These are phyloP conservation scores for Lepidochrysops patricia DNA, from an alignment of 2,888 invertebrate genomes.

Conservation along the genomic window DNA sequence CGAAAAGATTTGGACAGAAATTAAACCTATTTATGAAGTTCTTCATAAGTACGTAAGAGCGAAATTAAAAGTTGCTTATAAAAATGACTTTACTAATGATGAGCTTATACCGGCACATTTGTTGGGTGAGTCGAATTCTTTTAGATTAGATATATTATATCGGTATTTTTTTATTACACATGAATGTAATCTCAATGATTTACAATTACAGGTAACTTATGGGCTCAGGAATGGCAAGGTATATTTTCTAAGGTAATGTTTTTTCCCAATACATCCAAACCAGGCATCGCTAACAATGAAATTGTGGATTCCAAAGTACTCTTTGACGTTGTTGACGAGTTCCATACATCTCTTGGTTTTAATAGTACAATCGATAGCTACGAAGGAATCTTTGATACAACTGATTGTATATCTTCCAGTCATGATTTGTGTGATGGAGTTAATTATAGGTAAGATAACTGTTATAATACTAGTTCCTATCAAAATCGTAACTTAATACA, in stretches of 20 bases:
- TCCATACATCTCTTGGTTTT: constrained; percentile 76
- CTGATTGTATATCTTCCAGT: constrained; percentile 79
- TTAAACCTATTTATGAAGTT: constrained; percentile 78
- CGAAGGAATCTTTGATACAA: constrained; percentile 75
- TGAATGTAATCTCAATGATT: constrained; percentile 4
- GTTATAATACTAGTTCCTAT: not conserved
- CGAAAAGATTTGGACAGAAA: constrained; percentile 68
- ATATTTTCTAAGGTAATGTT: constrained; percentile 64
- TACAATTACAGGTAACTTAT: constrained; percentile 78
- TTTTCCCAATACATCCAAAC: constrained; percentile 68
- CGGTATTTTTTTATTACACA: not conserved
- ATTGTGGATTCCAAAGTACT: constrained; percentile 58
- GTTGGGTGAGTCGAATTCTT: constrained; percentile 63
- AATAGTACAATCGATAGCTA: constrained; percentile 75
- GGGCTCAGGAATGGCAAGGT: constrained; percentile 78
- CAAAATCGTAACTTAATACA: not conserved
- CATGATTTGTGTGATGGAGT: constrained; percentile 80
- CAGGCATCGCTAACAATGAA: constrained; percentile 55
- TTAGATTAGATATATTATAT: no score
- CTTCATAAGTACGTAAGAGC: constrained; percentile 77
- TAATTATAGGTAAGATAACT: constrained; percentile 74
- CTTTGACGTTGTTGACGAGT: constrained; percentile 76
- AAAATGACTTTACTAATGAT: constrained; percentile 48
- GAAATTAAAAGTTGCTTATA: constrained; percentile 69
- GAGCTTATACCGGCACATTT: constrained; percentile 80